Evolutionary conservation across 2,888 invertebrate genomes (phyloP), one percentile per base, ranked within the genome.

Genomic region (Pomacea canaliculata): DNA sequence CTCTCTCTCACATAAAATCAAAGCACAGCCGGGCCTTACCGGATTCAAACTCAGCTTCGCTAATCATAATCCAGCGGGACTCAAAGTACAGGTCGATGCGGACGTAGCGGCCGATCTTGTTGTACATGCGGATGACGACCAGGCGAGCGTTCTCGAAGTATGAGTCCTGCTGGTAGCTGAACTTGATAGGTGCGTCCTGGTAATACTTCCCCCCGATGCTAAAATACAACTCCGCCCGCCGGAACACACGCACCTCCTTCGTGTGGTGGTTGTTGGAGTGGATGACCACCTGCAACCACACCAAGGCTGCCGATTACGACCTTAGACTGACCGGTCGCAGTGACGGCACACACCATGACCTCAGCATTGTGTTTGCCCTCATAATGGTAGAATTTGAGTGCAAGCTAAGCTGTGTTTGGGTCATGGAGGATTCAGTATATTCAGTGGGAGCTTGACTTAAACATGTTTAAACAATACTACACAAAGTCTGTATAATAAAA

Each of bases 11-110:
- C 37, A 37, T 5, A 37, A 37, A 37, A 56, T 56, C 16, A 56
- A 7, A 10, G 12, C 51, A 13, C 4, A 13, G 51, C 12, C 10
- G 19, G 1, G 16, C 4, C 86, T 81, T 79, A 96, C 96, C 94
- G 85, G 96, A 96, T 85, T 95, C 94, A 90, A 97, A 97, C 76
- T 95, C 94, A 81, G 97, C 93, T 92, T 97, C 97, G 91, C 96
- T 96, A 87, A 97, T 93, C 92, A 97, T 94, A 84, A 97, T 94
- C 97, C 97, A 97, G 76, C 94, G 93, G 23, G 95, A 93, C 7
- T 95, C 94, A 90, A 96, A 97, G 83, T 93, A 93, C 73, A 97
- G 92, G 85, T 94, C 82, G 93, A 83, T 95, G 92, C 88, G 95
- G 78, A 97, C 94, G 92, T 94, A 96, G 86, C 93, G 93, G 49